Base-by-base conservation (phyloP, 2,797 vertebrate genomes). In the Ceryle rudis region DNA sequence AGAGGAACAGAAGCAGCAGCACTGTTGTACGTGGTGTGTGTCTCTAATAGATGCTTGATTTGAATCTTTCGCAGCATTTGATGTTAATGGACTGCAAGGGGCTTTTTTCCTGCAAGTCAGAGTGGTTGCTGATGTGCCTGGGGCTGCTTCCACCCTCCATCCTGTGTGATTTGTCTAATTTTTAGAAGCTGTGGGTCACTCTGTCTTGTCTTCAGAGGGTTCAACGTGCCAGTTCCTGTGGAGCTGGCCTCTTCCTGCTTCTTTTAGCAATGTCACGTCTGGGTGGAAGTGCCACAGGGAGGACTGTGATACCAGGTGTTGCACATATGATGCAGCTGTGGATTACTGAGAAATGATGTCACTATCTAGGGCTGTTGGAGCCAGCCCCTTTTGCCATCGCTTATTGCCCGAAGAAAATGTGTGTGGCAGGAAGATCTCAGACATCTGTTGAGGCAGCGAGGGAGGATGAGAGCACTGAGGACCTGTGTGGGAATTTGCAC, bases 301-400 rank as follows among this genome's bases (percentile, higher is more conserved):
- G n/a, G 55, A 4, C 35, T 51, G 31, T 28, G 49, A 18, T 57
- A 64, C 28, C 60, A 80, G 84, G 41, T 41, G 46, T 25, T 65
- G 65, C 15, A 33, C 14, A 0, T 29, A 4, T 2, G 28, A 23
- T 46, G 2, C 20, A 39, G 0, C 17, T 69, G 44, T 62, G 21
- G 29, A 16, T 22, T 78, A 29, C n/a, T 39, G 64, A 73, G 55
- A 55, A 70, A 44, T 55, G 9, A 2, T 25, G 4, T 80, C 39
- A 16, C 31, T 37, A 44, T 54, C n/a, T 37, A 7, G 31, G 21
- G 41, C 71, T 81, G 29, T 22, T 58, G 62, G 37, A 84, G 22
- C 3, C n/a, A 37, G 26, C 22, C 9, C 31, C 41, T 33, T 35
- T 18, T 54, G 23, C n/a, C 21, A 10, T 74, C 49, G 18, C 29